Evolutionary conservation across 2,797 vertebrate genomes (phyloP), one percentile per base, ranked within the genome.

Genomic region (Artibeus lituratus): DNA sequence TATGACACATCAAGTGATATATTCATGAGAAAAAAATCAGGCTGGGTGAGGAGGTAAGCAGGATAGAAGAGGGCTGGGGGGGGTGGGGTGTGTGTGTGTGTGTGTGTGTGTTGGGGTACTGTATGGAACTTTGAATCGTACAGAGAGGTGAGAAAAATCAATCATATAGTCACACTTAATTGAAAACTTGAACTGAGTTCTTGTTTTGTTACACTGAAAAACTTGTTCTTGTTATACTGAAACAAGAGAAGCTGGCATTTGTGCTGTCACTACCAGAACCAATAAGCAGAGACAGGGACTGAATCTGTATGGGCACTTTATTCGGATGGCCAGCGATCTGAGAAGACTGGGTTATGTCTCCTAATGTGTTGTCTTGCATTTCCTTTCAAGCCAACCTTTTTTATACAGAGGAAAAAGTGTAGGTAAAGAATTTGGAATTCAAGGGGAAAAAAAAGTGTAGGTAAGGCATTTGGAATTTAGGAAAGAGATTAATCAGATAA

Each of bases 1-100:
- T 32, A 67, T 15, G 53, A n/a, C 76, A 53, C 18, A 86, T 70
- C 5, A 72, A 81, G 39, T 47, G 26, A 42, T 90, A 59, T 55
- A 1, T 39, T 67, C n/a, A 59, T 59, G 32, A 51, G 67, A 80
- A 19, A 24, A 91, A 92, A 51, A 69, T 35, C 53, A 89, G 70
- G 10, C 5, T 65, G 0, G 16, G 5, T 59, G 29, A 96, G 53
- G 7, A 53, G 10, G 21, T 12, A 39, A 55, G 3, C 10, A 95
- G 24, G 14, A 19, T 5, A 74, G 62, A 83, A 26, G 24, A 35
- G 73, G 14, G 67, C n/a, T n/a, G n/a, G n/a, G n/a, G n/a, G n/a
- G n/a, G n/a, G n/a, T n/a, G n/a, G n/a, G n/a, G n/a, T n/a, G n/a
- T 10, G 1, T 65, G 14, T 69, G 3, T 49, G 0, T 70, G 14